Evolutionary conservation across 1,140 invertebrate species (phyloP).

Genomic region (Calephelis nemesis): DNA sequence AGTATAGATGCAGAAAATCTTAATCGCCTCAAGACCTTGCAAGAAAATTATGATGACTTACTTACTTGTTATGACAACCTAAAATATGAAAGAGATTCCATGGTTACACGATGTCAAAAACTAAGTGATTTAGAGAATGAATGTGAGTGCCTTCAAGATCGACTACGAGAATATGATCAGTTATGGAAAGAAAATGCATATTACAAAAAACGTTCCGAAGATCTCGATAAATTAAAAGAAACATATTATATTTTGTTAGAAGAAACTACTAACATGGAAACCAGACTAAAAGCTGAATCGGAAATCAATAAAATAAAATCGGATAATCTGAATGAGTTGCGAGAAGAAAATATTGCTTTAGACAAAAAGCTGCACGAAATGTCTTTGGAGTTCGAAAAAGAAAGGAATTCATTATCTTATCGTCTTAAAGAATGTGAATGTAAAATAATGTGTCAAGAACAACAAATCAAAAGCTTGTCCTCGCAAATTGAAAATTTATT

Average conservation of each 20-base stretch:
- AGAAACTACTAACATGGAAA: slow-evolving; percentile 61
- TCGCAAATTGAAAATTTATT: slow-evolving; percentile 57
- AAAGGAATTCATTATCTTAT: slow-evolving; percentile 57
- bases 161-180: slow-evolving; percentile 57
- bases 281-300: slow-evolving; percentile 56
- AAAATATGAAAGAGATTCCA: slow-evolving; percentile 57
- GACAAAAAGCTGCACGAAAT: slow-evolving; percentile 60
- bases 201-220: slow-evolving; percentile 57
- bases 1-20: slow-evolving; percentile 56
- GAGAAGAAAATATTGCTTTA: slow-evolving; percentile 55
- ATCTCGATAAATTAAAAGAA: slow-evolving; percentile 62
- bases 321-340: slow-evolving; percentile 46
- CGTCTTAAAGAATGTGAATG: slow-evolving; percentile 69
- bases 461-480: slow-evolving; percentile 66
- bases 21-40: slow-evolving; percentile 59
- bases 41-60: slow-evolving; percentile 62
- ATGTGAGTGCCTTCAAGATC: slow-evolving; percentile 46
- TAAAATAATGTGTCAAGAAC: slow-evolving; percentile 64
- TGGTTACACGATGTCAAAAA: slow-evolving; percentile 52
- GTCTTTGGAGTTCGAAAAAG: slow-evolving; percentile 55
- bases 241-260: slow-evolving; percentile 58
- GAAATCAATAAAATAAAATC: slow-evolving; percentile 64
- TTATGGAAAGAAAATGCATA: slow-evolving; percentile 67
- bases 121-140: slow-evolving; percentile 60
- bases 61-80: slow-evolving; percentile 61